A percentile compares a stretch with the other conserved stretches of the same genome.
Conservation (phyloP, 2,888 invertebrate genomes). For the Acleris literana region DNA sequence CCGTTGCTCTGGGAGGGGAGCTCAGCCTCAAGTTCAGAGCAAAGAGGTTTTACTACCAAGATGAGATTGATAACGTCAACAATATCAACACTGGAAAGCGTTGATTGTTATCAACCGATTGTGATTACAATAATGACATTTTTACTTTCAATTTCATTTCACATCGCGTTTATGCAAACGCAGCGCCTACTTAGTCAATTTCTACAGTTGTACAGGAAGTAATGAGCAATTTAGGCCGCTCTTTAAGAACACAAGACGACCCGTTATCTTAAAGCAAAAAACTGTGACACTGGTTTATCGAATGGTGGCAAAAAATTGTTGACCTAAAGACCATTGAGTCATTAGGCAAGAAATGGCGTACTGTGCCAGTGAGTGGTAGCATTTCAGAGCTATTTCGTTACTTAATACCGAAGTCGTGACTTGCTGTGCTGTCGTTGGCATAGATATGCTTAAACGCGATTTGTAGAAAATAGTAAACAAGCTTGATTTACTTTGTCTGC, state of each 20-base stretch:
- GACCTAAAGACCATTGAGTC: conserved; percentile 25
- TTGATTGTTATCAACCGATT: conserved; percentile 25
- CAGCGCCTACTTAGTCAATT: not conserved
- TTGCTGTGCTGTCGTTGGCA: conserved; percentile 55
- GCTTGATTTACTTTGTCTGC: not conserved
- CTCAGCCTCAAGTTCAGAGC: conserved; percentile 49
- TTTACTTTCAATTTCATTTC: conserved; percentile 16
- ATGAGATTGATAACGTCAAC: conserved; percentile 30
- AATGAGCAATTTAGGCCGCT: conserved; percentile 4
- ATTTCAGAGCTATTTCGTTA: conserved; percentile 76
- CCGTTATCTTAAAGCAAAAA: conserved; percentile 31
- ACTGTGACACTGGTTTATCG: conserved; percentile 23
- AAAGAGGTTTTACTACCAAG: conserved; percentile 21
- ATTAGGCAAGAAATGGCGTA: conserved; percentile 27
- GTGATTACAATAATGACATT: conserved; percentile 20
- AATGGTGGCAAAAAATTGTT: conserved; percentile 12
- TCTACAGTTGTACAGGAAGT: conserved; percentile 1
- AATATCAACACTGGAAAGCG: conserved; percentile 24
- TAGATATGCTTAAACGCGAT: conserved; percentile 34
- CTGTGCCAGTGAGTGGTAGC: conserved; percentile 40
- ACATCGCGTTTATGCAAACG: not conserved
- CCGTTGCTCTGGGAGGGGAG: conserved; percentile 76
- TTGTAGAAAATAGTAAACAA: conserved; percentile 2
- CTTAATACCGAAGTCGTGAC: conserved; percentile 64
- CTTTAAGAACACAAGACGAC: conserved; percentile 2